These are phyloP conservation scores for Antedon mediterranea DNA, from an alignment of 53 echinoderm and acorn worm species.

Conservation along the genomic window DNA sequence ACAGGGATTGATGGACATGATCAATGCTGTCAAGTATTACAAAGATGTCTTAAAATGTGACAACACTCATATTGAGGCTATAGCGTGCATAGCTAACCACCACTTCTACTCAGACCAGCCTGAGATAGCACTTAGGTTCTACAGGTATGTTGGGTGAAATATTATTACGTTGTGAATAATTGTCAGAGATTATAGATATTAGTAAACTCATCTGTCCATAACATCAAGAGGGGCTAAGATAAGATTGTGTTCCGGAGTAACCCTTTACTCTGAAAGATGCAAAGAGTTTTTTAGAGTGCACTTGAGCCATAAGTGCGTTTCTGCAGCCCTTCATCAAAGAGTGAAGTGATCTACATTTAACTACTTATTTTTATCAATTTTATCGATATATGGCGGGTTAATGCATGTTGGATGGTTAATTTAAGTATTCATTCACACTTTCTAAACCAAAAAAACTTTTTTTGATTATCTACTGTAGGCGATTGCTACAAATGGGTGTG, in stretches of 20 bases:
- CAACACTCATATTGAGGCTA: slow-evolving; percentile 86
- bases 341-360: no score
- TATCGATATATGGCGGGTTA: no score
- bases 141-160: slow-evolving; percentile 37
- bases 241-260: no score
- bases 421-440: no score
- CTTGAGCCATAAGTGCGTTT: no score
- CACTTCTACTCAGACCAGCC: slow-evolving; percentile 99
- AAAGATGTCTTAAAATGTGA: slow-evolving; percentile 82
- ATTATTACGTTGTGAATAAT: not conserved
- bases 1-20: slow-evolving; percentile 86
- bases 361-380: no score
- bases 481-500: slow-evolving; percentile 92
- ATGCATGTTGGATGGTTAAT: no score
- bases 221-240: no score
- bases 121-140: slow-evolving; percentile 86
- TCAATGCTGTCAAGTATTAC: slow-evolving; percentile 88
- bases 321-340: no score
- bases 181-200: not conserved
- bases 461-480: slow-evolving; percentile 23
- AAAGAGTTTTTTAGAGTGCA: no score
- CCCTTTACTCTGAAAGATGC: no score
- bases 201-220: not conserved
- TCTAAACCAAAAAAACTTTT: no score
- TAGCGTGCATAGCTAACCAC: slow-evolving; percentile 89